Percentiles rank a stretch among this genome's conserved stretches.
phyloP scores from a whole-genome alignment of 2,797 vertebrate genomes.

The Psittacula derbiana region DNA sequence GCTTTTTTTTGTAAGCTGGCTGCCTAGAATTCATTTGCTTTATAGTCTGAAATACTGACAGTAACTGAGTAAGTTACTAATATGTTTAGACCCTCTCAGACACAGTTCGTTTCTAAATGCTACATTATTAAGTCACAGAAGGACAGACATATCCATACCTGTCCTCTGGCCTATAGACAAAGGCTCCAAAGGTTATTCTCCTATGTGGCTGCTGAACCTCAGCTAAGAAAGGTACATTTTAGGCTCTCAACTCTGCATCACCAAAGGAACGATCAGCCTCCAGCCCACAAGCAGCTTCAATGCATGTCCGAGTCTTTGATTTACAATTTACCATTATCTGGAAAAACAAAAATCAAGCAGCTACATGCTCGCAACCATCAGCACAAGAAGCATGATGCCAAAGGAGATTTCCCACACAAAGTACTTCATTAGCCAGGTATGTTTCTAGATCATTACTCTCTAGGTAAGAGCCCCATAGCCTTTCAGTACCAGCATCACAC shows the following conservation, averaged over 20 bases:
- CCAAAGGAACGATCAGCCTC: neutral
- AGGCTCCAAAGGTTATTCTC: neutral
- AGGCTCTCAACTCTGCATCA: neutral
- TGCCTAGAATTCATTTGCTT: neutral
- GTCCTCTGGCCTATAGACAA: neutral
- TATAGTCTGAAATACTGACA: neutral
- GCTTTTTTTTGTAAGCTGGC: neutral
- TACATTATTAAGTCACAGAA: neutral
- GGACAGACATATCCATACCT: neutral
- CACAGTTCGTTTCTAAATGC: neutral
- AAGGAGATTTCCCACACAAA: neutral
- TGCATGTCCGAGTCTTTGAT: neutral
- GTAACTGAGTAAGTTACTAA: neutral
- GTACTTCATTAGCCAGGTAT: neutral
- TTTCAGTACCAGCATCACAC: neutral
- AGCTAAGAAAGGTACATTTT: neutral
- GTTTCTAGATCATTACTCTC: neutral
- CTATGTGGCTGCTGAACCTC: neutral
- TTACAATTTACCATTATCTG: neutral
- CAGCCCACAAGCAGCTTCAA: neutral
- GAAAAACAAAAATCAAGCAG: neutral
- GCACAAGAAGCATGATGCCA: neutral
- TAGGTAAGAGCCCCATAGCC: neutral
- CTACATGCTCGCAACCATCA: fast-evolving
- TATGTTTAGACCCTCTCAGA: neutral